Evolutionary conservation across 2,888 invertebrate genomes (phyloP).

Genomic region (Sussaba pulchella): DNA sequence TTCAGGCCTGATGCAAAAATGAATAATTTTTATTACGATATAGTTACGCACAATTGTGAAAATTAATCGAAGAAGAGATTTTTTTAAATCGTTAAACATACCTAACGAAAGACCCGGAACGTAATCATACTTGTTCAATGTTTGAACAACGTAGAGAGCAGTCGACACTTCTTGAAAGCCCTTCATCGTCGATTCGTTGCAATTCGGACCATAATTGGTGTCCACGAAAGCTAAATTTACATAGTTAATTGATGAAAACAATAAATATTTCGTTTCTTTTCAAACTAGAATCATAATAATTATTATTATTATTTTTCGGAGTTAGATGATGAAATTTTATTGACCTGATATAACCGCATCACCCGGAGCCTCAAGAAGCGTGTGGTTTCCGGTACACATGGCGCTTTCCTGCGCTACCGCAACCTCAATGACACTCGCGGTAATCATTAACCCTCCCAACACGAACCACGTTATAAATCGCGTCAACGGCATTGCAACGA

Average conservation of each 20-base stretch:
- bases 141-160: conserved; percentile 81
- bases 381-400: conserved; percentile 76
- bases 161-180: conserved; percentile 83
- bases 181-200: conserved; percentile 80
- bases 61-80: background rate
- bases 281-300: too few species aligned
- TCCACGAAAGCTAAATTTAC: conserved; percentile 81
- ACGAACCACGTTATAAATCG: conserved; percentile 26
- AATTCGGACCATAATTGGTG: conserved; percentile 82
- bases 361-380: conserved; percentile 78
- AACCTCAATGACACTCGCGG: conserved; percentile 64
- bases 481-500: conserved; percentile 1
- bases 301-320: too few species aligned
- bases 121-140: conserved; percentile 82
- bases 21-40: background rate
- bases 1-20: conserved; percentile 76
- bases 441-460: conserved; percentile 32
- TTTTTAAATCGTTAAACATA: conserved; percentile 62
- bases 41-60: background rate
- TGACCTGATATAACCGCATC: conserved; percentile 80
- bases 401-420: conserved; percentile 68
- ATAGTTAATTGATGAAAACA: background rate
- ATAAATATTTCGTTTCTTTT: background rate
- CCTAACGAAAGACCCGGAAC: conserved; percentile 83
- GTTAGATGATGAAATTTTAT: background rate